These are phyloP conservation scores for Caenorhabditis inopinata DNA, from an alignment of 1,140 invertebrate genomes.

Conservation along the genomic window DNA sequence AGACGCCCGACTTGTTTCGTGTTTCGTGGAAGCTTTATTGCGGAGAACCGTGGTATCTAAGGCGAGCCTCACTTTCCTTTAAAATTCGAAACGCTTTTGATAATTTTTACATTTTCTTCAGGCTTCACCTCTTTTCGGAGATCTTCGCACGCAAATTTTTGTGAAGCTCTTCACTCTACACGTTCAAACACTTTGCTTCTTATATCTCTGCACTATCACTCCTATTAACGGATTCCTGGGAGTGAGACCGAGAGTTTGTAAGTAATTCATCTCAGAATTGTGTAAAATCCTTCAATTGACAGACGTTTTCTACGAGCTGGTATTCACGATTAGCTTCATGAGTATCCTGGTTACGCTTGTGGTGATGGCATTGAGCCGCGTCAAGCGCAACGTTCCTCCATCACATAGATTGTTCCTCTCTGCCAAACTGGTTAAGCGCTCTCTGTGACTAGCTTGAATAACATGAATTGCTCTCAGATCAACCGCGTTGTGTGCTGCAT, in stretches of 20 bases:
- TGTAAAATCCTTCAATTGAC: constrained; percentile 33
- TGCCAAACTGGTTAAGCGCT: constrained; percentile 52
- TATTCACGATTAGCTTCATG: constrained; percentile 59
- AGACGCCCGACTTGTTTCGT: no score
- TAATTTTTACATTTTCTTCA: no score
- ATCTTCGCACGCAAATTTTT: constrained; percentile 60
- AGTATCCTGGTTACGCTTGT: constrained; percentile 60
- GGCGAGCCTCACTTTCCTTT: no score
- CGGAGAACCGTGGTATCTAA: no score
- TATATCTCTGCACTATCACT: constrained; percentile 64
- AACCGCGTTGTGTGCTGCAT: constrained; percentile 63
- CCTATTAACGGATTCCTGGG: constrained; percentile 60
- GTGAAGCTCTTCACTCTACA: constrained; percentile 59
- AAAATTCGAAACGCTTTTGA: no score
- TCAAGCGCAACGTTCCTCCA: constrained; percentile 60
- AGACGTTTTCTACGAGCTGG: constrained; percentile 64
- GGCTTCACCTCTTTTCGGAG: constrained; percentile 62
- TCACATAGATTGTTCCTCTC: constrained; percentile 56
- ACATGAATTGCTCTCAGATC: constrained; percentile 40
- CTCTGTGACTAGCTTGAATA: neutral
- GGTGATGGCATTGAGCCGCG: constrained; percentile 59
- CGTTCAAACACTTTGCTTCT: constrained; percentile 63
- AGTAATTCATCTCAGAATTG: constrained; percentile 34
- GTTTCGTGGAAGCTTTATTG: no score
- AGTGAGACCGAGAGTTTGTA: constrained; percentile 62